Base-by-base conservation (phyloP, 2,113 vertebrate species). In the Labeo catla region DNA sequence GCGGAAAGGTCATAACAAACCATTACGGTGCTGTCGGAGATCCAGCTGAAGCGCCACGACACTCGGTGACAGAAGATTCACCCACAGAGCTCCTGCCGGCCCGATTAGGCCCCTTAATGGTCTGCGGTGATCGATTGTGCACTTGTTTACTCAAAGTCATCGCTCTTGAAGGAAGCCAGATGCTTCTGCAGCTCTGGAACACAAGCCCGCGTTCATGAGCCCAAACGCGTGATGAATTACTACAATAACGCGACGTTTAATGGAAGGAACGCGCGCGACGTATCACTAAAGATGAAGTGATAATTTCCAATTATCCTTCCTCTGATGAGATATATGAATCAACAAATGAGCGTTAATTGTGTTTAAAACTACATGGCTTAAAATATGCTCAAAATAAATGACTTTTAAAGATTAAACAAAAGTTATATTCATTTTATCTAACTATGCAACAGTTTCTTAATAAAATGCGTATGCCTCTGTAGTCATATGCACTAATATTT, bases 1-100 rank as follows among this genome's bases (percentile, higher is more conserved):
- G 95, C 96, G 88, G 84, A 96, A 95, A 97, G 95, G 96, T 98
- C 96, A 97, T 98, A 98, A 98, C 97, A 99, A 98, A 97, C 96
- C 96, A 96, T 97, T 97, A 95, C 89, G 45, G 88, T 90, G 90
- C 95, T 96, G 96, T 96, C 96, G 95, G 93, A 91, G 88, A 90
- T 87, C 91, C 95, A 92, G 91, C 91, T 92, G 74, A 72, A 68
- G 83, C 86, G 81, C 77, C 94, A 93, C 94, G 94, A 93, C 96
- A 95, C 57, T 59, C 57, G 8, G 21, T n/a, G 59, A 61, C 59
- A 36, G 63, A 13, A 66, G 63, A 70, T 39, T 19, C 66, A n/a
- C 43, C 93, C 95, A 95, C 92, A 92, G 45, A 66, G 50, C 45
- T 57, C 63, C 63, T n/a, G 66, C 86, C 76, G 86, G 70, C 94